These are phyloP conservation scores for Pentalonia nigronervosa DNA, from an alignment of 1,140 invertebrate genomes.

Conservation along the genomic window DNA sequence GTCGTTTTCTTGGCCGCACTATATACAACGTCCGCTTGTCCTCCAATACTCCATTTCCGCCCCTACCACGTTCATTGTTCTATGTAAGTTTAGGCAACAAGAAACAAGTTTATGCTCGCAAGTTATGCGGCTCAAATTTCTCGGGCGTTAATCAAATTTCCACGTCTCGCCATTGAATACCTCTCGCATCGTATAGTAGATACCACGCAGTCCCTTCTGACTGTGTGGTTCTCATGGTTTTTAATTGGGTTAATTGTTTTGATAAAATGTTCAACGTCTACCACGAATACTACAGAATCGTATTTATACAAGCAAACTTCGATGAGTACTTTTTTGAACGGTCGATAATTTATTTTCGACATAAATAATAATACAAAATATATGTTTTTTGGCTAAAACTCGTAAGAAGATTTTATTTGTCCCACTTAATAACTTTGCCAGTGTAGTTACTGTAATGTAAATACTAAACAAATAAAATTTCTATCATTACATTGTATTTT, in stretches of 20 bases:
- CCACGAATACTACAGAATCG: background rate
- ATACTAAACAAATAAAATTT: background rate
- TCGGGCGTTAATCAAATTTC: conserved; percentile 50
- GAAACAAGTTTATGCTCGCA: conserved; percentile 23
- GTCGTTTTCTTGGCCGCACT: background rate
- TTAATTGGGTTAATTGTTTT: conserved; percentile 25
- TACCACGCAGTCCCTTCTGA: background rate
- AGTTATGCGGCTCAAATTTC: conserved; percentile 23
- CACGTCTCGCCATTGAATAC: background rate
- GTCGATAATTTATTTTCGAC: background rate
- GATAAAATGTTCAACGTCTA: background rate
- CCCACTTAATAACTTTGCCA: background rate
- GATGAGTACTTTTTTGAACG: background rate
- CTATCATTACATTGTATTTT: background rate
- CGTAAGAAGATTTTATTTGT: background rate
- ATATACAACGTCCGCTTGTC: background rate
- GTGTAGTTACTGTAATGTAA: background rate
- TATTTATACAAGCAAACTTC: background rate
- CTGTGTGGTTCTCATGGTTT: background rate
- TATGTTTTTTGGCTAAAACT: background rate
- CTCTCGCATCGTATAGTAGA: background rate
- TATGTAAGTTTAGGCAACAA: conserved; percentile 15
- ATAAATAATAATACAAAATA: background rate
- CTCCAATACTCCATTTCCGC: background rate
- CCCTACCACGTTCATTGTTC: background rate